phyloP scores from a whole-genome alignment of 1,140 invertebrate genomes.

The Hydropsyche tenuis region DNA sequence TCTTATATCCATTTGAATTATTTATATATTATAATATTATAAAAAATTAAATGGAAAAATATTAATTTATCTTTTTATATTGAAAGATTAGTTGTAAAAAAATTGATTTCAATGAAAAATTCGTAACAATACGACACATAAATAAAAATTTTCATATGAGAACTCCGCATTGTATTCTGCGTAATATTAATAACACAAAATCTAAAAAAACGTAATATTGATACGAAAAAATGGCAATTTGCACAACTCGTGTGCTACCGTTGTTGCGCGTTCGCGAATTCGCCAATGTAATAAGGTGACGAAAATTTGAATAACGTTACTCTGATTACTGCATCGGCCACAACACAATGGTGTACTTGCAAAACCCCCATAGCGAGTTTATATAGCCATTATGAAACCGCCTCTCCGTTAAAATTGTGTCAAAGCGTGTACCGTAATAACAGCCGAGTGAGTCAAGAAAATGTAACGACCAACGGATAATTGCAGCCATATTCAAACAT shows the following conservation, averaged over 20 bases:
- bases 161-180: no score
- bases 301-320: slow-evolving; percentile 20
- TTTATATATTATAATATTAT: no score
- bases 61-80: no score
- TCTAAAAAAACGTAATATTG: background rate
- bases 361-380: slow-evolving; percentile 13
- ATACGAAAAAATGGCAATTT: background rate
- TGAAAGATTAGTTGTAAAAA: no score
- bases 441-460: slow-evolving; percentile 17
- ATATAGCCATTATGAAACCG: slow-evolving; percentile 21
- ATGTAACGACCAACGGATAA: slow-evolving; percentile 9
- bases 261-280: slow-evolving; percentile 15
- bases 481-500: background rate
- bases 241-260: background rate
- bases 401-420: slow-evolving; percentile 17
- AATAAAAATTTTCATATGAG: no score
- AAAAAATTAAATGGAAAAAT: no score
- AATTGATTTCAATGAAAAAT: no score
- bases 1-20: no score
- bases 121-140: no score
- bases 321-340: background rate
- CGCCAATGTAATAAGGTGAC: background rate
- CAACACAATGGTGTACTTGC: slow-evolving; percentile 20
- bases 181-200: no score
- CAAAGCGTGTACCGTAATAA: slow-evolving; percentile 25